Base-by-base conservation (phyloP, 2,888 invertebrate genomes). In the Prosopocoilus inquinatus region DNA sequence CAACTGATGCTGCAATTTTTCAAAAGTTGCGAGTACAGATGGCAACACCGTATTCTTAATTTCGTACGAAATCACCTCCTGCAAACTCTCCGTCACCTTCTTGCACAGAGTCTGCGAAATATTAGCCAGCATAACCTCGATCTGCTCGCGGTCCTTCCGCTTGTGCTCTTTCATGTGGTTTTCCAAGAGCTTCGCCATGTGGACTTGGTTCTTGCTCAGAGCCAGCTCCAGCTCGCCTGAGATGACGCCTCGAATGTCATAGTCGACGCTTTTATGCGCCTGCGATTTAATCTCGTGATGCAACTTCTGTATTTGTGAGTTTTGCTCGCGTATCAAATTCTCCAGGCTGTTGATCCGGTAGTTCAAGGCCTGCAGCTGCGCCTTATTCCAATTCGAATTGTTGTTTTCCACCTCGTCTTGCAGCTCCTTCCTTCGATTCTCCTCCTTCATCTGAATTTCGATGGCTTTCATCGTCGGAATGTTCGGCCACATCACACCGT, bases 1-100 rank as follows among this genome's bases (percentile, higher is more conserved):
- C 63, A 94, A 78, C 69, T 91, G 87, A 49, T 82, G 81, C 57
- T 88, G 88, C 9, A 93, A 79, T 15, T 87, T 86, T 67, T 92
- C 91, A 54, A 92, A 80, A 39, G 87, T 82, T 0, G 84, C 82
- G 39, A 85, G 81, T 1, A 93, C 79, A 34, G 85, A 80, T 63
- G 83, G 80, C 34, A 83, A 74, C 13, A 77, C 67, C 7, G 77
- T 78, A 9, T 78, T 77, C 63, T 82, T 81, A 50, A 86, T 78
- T 71, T 87, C 86, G 50, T 79, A 75, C 48, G 78, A 77, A 1
- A 87, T 74, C 2, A 81, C 75, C 51, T 79, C 78, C 41, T 84
- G 82, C 56, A 87, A 69, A 59, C 82, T 82, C 41, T 81, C 82
- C 2, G 79, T 73, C 35, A 84, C 70, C 41, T 82, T 76, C 67